Evolutionary conservation across 2,113 vertebrate species (phyloP).

Genomic region (Tilapia sparmanii): DNA sequence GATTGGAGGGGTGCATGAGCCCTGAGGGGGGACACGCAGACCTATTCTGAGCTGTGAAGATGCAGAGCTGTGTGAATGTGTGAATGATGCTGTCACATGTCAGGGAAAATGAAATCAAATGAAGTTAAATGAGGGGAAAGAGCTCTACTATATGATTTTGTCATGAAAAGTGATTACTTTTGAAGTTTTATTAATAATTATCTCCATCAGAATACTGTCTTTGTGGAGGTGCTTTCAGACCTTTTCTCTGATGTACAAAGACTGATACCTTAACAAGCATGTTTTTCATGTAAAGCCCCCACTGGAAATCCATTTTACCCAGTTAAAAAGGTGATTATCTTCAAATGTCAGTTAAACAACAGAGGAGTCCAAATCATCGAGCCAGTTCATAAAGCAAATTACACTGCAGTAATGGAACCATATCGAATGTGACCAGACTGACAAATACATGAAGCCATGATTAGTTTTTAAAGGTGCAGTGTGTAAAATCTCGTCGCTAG

Average conservation of each 20-base stretch:
- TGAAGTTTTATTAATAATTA: not conserved
- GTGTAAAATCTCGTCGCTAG: not conserved
- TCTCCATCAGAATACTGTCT: not conserved
- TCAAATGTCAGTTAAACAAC: conserved; percentile 8
- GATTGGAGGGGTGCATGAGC: not conserved
- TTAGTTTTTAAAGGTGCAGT: not conserved
- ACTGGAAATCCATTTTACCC: conserved; percentile 5
- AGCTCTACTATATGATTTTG: not conserved
- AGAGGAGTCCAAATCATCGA: not conserved
- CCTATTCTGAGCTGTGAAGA: conserved; percentile 27
- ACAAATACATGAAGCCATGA: not conserved
- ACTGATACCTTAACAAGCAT: not conserved
- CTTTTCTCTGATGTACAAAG: not conserved
- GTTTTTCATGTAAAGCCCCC: not conserved
- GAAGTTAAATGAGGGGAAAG: not conserved
- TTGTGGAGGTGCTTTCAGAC: not conserved
- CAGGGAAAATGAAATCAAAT: conserved; percentile 1
- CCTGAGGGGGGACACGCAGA: not conserved
- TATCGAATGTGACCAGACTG: not conserved
- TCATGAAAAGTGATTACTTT: not conserved
- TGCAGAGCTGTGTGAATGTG: conserved; percentile 14
- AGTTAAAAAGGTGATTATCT: conserved; percentile 16
- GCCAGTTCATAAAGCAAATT: conserved; percentile 32
- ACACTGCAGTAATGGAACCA: not conserved
- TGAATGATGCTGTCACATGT: conserved; percentile 8